A percentile compares a stretch with the other conserved stretches of the same genome.
Evolutionary conservation across 2,797 vertebrate genomes (phyloP).

Genomic region (Orestias chungarensis): DNA sequence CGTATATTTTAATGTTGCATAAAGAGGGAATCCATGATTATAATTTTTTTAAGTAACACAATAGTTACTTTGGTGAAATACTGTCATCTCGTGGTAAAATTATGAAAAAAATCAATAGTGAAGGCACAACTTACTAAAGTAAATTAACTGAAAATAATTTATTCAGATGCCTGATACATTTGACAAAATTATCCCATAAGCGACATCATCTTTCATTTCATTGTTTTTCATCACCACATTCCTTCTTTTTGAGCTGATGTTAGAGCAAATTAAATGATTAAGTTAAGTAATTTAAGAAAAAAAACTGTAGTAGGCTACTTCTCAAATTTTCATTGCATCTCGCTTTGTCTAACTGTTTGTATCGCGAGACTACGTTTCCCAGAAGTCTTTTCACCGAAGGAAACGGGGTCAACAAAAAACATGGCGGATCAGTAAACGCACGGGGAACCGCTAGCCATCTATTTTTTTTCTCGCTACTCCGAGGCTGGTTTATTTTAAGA

Average conservation of each 20-base stretch:
- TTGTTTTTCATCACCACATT: too few relatives aligned
- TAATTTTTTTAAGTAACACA: too few relatives aligned
- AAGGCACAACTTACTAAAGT: too few relatives aligned
- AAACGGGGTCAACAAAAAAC: slow-evolving; percentile 46
- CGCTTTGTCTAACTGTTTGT: background rate
- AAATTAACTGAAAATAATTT: too few relatives aligned
- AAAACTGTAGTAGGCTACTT: background rate
- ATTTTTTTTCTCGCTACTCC: slow-evolving; percentile 3
- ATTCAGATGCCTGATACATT: too few relatives aligned
- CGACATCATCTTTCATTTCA: too few relatives aligned
- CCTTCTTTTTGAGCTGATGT: background rate
- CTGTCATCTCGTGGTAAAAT: too few relatives aligned
- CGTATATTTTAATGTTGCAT: too few relatives aligned
- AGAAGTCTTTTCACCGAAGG: slow-evolving; percentile 30
- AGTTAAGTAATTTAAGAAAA: background rate
- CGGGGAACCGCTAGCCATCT: slow-evolving; percentile 8
- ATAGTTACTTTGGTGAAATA: too few relatives aligned
- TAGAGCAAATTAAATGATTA: background rate
- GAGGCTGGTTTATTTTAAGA: slow-evolving; percentile 2
- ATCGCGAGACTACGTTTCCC: slow-evolving; percentile 59
- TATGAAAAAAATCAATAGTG: too few relatives aligned
- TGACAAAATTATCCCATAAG: too few relatives aligned
- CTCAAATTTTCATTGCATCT: background rate
- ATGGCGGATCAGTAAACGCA: slow-evolving; percentile 60
- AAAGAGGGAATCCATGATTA: too few relatives aligned